Base-by-base conservation (phyloP, 2,888 invertebrate species). In the Allolobophora icterica region DNA sequence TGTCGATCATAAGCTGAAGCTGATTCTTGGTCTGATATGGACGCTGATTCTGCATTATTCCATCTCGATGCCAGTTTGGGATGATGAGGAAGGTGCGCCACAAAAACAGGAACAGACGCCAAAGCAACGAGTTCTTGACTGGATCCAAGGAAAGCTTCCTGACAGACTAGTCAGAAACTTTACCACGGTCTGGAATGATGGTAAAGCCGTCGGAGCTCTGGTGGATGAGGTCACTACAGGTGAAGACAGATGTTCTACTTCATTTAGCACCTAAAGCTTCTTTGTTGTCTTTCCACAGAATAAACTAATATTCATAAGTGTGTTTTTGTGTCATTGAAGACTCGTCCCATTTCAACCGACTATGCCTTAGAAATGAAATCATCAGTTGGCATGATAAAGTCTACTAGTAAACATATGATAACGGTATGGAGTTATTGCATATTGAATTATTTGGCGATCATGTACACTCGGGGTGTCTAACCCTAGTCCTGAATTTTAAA, bases 21-120 rank as follows among this genome's bases (percentile, higher is more conserved):
- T 98, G 94, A 98, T 98, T 94, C 96, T 98, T 94, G 98, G 98
- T 93, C 96, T 98, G 95, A 97, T 98, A 97, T 98, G 98, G 98
- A 98, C 98, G 15, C 96, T 98, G 91, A 98, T 98, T 96, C 96
- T 98, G 92, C 98, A 98, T 96, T 98, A 98, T 95, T 98, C 98
- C 93, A 98, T 98, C 95, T 98, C 98, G 91, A 97, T 98, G 97
- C 98, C 98, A 90, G 97, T 97, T 97, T 98, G 97, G 97, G 97
- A 98, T 93, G 97, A 97, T 92, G 97, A 98, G 94, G 95, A 95
- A 42, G 97, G 97, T 93, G 96, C 96, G 45, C 90, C 91, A 34
- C 58, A 89, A 90, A 96, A 96, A 83, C 89, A 94, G 34, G 95
- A 95, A 84, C 94, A 95, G 92, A 96, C 96, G 45, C 96, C 96